Percentiles rank a stretch among this genome's conserved stretches.
phyloP scores from a whole-genome alignment of 2,113 vertebrate genomes.

The Cinclus mexicanus region DNA sequence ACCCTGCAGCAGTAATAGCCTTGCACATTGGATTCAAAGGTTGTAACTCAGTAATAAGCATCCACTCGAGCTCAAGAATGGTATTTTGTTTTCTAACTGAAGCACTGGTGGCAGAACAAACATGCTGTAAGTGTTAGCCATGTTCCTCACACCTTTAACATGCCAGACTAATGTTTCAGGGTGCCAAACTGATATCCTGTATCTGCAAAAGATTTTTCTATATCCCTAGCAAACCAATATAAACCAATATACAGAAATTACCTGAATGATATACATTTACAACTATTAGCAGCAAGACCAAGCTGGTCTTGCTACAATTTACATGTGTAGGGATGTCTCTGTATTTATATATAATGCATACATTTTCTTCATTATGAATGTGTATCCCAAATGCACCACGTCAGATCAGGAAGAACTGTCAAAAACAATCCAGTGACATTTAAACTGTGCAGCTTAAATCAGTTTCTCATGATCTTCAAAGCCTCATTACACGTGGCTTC shows the following conservation, averaged over 20 bases:
- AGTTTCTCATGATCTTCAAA: neutral
- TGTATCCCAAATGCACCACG: neutral
- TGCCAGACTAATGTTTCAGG: neutral
- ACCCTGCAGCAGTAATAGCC: neutral
- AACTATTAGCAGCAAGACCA: neutral
- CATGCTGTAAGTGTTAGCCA: neutral
- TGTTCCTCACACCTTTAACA: neutral
- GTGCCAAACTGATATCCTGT: neutral
- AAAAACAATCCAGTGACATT: neutral
- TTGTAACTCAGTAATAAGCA: neutral
- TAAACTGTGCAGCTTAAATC: neutral
- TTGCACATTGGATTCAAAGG: neutral
- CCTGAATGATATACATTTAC: neutral
- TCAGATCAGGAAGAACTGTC: neutral
- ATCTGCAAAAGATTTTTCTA: neutral
- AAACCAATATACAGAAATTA: neutral
- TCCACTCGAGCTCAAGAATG: neutral
- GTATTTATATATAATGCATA: neutral
- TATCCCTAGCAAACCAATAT: neutral
- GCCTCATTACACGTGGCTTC: neutral
- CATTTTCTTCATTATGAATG: neutral
- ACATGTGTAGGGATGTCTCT: rapidly evolving
- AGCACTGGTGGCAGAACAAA: neutral
- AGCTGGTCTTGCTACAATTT: neutral
- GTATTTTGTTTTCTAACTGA: neutral